Base-by-base conservation (phyloP, 2,113 vertebrate genomes). In the Vireo altiloquus region DNA sequence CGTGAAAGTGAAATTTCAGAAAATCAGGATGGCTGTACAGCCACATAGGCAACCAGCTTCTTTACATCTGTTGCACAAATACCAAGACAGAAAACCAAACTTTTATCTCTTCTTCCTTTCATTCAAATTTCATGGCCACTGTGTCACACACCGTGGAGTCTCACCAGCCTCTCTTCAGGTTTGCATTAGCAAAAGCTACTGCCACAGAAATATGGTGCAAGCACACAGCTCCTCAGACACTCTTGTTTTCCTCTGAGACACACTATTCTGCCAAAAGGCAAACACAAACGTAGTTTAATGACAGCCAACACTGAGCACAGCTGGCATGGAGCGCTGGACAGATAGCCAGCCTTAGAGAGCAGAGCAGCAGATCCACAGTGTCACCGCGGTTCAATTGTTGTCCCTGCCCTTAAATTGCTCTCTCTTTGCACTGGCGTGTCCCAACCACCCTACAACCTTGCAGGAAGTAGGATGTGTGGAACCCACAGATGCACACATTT, bases 351-450 rank as follows among this genome's bases (percentile, higher is more conserved):
- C 46, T 17, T 22, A 46, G 64, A 72, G 27, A 39, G 23, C 28
- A 44, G n/a, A 66, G 56, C 39, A 74, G 37, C 31, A 74, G 42
- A 53, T 30, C 31, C 4, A 8, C 44, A 71, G 23, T 1, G 1
- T 8, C 1, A 1, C 10, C 0, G 2, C 2, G 19, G 66, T 8
- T 42, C 31, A 50, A 33, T 5, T 44, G 2, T 6, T 77, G 46
- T 18, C 14, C 19, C 6, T 7, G 49, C 31, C 16, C 23, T 76
- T 49, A 63, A 81, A 65, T 21, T 5, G 1, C 27, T 33, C 18
- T 37, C 25, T 50, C 46, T 61, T 71, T 75, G 39, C 49, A 37
- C 21, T 42, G 31, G 30, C 5, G 1, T 33, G 23, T 61, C 37
- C 25, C 28, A 79, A 27, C 6, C 31, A 40, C 46, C 6, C 42